Base-by-base conservation (phyloP, 2,797 vertebrate genomes). In the Rhynchotus rufescens region DNA sequence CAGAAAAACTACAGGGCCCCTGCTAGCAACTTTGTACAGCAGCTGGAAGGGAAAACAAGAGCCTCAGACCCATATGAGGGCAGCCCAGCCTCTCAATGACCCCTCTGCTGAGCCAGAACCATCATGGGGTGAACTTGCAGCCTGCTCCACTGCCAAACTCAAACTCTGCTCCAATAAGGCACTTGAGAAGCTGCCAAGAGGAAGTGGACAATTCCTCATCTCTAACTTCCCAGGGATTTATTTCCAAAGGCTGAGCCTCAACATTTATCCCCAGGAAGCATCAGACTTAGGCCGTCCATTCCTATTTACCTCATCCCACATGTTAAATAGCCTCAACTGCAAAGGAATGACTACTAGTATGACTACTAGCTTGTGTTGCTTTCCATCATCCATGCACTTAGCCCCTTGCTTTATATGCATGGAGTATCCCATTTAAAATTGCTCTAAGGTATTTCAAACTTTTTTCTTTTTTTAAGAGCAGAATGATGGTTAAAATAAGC, bases 261-360 rank as follows among this genome's bases (percentile, higher is more conserved):
- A 73, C 73, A 67, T 80, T 90, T 95, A 68, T 93, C 57, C 78
- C 45, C 64, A 84, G 36, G 81, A 94, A 88, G 66, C 77, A 86
- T 89, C 45, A 51, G 28, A n/a, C 22, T 85, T 90, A 74, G 13
- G 16, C 68, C 74, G 56, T 34, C 40, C 26, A 32, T 78, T 95
- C 67, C 79, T 93, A 28, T n/a, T 87, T 61, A 86, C n/a, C 60
- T 84, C 49, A 40, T 65, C 69, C n/a, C 47, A 86, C 80, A 87
- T 47, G 40, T 28, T 73, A 91, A 88, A 66, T 16, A 85, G 42
- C 60, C 74, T 64, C 71, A 34, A 38, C 56, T 84, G 44, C 64
- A 68, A 86, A 83, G 51, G 47, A 64, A 59, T 42, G 52, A 40
- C 40, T 40, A 40, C 40, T 36, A 51, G 25, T 57, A 22, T 61